These are phyloP conservation scores for Huso huso DNA, from an alignment of 2,797 vertebrate genomes.

Conservation along the genomic window DNA sequence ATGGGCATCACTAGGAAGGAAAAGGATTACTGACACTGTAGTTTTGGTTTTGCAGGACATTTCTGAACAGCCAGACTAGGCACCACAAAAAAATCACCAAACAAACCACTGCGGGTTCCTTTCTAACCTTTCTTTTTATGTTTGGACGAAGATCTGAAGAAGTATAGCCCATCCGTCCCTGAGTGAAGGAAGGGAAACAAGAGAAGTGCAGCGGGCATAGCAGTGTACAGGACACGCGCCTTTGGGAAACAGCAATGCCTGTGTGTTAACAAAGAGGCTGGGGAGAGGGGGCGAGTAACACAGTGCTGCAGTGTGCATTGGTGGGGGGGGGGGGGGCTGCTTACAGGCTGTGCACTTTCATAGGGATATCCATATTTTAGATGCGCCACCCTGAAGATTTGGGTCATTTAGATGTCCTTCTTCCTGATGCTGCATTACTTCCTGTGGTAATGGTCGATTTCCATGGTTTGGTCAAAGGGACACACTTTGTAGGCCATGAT, in stretches of 20 bases:
- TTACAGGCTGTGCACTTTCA: too few species aligned
- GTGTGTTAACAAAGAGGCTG: background rate
- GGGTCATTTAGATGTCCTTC: too few species aligned
- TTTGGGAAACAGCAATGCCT: background rate
- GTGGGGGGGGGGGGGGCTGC: too few species aligned
- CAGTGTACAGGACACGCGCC: background rate
- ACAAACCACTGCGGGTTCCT: slow-evolving; percentile 27
- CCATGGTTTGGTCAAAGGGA: too few species aligned
- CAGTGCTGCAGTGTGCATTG: background rate
- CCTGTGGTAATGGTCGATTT: too few species aligned
- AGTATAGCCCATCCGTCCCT: slow-evolving; percentile 82
- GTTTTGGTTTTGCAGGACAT: slow-evolving; percentile 17
- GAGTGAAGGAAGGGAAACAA: slow-evolving; percentile 40
- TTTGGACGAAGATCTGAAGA: slow-evolving; percentile 85
- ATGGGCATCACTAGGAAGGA: too few species aligned
- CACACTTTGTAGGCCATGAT: too few species aligned
- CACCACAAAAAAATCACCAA: slow-evolving; percentile 22
- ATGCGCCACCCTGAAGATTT: too few species aligned
- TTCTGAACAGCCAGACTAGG: slow-evolving; percentile 2
- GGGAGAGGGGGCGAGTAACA: slow-evolving; percentile 4
- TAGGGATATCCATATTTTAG: too few species aligned
- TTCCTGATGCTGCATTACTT: too few species aligned
- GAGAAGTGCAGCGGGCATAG: background rate
- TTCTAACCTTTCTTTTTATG: slow-evolving; percentile 82
- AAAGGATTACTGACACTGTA: too few species aligned